phyloP scores from a whole-genome alignment of 2,888 invertebrate genomes.

The Tyria jacobaeae region DNA sequence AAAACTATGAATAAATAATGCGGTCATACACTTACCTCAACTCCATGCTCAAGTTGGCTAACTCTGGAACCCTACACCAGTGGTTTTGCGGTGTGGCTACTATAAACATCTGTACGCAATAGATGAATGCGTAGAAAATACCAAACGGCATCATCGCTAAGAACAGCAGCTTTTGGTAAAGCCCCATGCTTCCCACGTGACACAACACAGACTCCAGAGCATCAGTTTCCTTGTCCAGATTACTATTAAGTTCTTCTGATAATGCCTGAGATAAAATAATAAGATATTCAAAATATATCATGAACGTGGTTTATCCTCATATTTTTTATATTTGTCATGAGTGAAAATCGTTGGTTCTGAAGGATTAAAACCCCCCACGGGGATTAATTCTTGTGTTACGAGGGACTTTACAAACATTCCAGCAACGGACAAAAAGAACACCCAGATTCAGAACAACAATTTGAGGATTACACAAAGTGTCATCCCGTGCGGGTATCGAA shows the following conservation, averaged over 20 bases:
- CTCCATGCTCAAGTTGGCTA: constrained; percentile 60
- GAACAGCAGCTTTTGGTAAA: constrained; percentile 72
- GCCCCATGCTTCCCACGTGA: constrained; percentile 70
- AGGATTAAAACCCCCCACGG: too few species aligned
- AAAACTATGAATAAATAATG: too few species aligned
- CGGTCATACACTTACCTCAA: constrained; percentile 64
- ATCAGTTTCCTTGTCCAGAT: constrained; percentile 46
- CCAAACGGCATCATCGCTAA: constrained; percentile 71
- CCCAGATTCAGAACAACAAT: too few species aligned
- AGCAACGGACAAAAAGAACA: too few species aligned
- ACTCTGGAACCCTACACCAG: constrained; percentile 72
- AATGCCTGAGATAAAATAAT: neutral
- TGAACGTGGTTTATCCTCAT: neutral
- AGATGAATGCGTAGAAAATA: constrained; percentile 70
- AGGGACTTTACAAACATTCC: too few species aligned
- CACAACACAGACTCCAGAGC: constrained; percentile 65
- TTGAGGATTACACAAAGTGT: too few species aligned
- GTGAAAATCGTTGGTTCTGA: too few species aligned
- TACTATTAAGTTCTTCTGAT: constrained; percentile 1
- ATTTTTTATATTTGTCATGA: neutral
- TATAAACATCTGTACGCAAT: constrained; percentile 77
- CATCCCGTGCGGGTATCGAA: too few species aligned
- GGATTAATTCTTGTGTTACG: too few species aligned
- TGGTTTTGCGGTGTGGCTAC: constrained; percentile 70
- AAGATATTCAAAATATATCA: neutral